Base-by-base conservation (phyloP, 2,113 vertebrate genomes). In the Stigmatopora argus region DNA sequence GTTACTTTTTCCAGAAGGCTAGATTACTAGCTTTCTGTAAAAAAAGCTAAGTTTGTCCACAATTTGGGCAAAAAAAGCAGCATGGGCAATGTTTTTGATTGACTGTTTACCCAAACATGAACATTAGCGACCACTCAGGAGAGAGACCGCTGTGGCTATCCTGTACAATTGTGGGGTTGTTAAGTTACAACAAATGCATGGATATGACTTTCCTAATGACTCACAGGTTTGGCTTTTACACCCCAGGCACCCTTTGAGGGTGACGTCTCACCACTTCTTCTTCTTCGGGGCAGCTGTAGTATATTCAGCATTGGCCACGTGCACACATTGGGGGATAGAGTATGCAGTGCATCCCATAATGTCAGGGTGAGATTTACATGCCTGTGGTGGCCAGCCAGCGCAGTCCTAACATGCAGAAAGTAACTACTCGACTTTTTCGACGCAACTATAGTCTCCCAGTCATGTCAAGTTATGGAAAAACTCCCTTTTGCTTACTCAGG, bases 311-410 rank as follows among this genome's bases (percentile, higher is more conserved):
- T 62, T 34, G 14, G 9, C 67, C 71, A 68, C 71, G 34, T 70
- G 66, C 70, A 79, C 79, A 85, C 81, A 84, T 31, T 19, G 18
- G n/a, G 35, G 58, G 38, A 60, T 10, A 41, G 7, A 41, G 7
- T 44, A 21, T 60, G n/a, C 57, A 12, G 34, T 35, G 2, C 34
- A n/a, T 59, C 10, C 34, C 55, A 35, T 34, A 35, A 35, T 18
- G 31, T 11, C 31, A 44, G 18, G n/a, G 18, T 10, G 6, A 18
- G 35, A 60, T 60, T 44, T 60, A 60, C 18, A 18, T n/a, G 7
- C 41, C 35, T 60, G 59, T 70, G 64, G 61, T 23, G 62, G 71
- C 58, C 69, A 72, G 65, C 17, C 47, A 47, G 69, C 51, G 19
- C 35, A 44, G 58, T 12, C 35, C n/a, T 11, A 18, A 31, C 15